Evolutionary conservation across 2,888 invertebrate species (phyloP), one percentile per base, ranked within the genome.

Genomic region (Eupithecia centaureata): DNA sequence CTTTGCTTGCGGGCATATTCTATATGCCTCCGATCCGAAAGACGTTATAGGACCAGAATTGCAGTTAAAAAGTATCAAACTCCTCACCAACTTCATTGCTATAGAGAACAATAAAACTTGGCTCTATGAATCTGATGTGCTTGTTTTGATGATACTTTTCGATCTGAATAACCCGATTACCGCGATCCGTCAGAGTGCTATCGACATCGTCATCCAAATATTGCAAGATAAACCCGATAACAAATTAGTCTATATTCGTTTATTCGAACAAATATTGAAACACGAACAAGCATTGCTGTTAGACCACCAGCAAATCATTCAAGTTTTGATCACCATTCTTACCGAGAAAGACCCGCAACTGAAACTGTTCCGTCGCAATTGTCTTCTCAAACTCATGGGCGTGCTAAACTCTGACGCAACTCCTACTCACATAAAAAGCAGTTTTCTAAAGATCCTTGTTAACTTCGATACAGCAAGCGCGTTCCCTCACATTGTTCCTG

Each of bases 241-340:
- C 33, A 87, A 87, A 1, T 75, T 88, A 2, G 81, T 90, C 12
- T 94, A 94, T 72, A 82, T 89, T 25, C 81, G 92, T 3, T 75
- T 95, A 8, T 73, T 95, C 27, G 83, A 89, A 65, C 91, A 94
- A 76, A 71, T 95, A 0, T 67, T 86, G n/a, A 73, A 80, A 5
- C 93, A 94, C 54, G 88, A 88, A 69, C 88, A 94, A 64, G 97
- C 96, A 81, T 89, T 97, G 51, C 73, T 94, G 32, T 83, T 96
- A 71, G 97, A 97, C 77, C 86, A 94, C 42, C 95, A 96, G 71
- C 96, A 97, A 80, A 85, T 96, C 22, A 90, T 94, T 0, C 86
- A 96, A 47, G 89, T 95, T 25, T 80, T 97, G 1, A 95, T 94
- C 73, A 95, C 95, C 13, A 86, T 96, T 64, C 75, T 96, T 0